Evolutionary conservation across 2,888 invertebrate species (phyloP).

Genomic region (Mimas tiliae): DNA sequence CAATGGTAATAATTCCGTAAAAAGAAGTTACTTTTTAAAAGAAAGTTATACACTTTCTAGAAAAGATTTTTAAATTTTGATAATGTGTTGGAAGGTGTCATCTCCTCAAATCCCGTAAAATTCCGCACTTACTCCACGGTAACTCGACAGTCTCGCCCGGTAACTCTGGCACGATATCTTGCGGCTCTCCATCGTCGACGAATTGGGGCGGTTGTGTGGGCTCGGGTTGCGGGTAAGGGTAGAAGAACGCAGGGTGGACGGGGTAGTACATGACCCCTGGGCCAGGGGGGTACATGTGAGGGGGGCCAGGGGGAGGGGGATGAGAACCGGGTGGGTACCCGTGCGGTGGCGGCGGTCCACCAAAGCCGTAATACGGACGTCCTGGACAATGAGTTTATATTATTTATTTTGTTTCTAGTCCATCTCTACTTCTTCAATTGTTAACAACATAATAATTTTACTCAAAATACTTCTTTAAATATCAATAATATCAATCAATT

Average conservation of each 20-base stretch:
- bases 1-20: neutral
- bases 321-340: conserved; percentile 41
- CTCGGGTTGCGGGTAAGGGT: conserved; percentile 62
- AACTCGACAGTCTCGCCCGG: conserved; percentile 80
- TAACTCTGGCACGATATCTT: conserved; percentile 66
- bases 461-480: neutral
- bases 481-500: neutral
- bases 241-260: conserved; percentile 75
- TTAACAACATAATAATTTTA: neutral
- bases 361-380: conserved; percentile 73
- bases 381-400: conserved; percentile 59
- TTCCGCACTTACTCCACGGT: conserved; percentile 77
- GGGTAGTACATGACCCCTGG: conserved; percentile 70
- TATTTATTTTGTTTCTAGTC: conserved; percentile 28
- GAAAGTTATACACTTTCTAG: neutral
- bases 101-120: conserved; percentile 44
- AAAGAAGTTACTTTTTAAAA: neutral
- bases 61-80: neutral
- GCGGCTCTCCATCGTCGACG: conserved; percentile 57
- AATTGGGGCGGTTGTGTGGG: conserved; percentile 52
- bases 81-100: conserved; percentile 54
- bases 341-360: conserved; percentile 55
- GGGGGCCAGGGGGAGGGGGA: conserved; percentile 45
- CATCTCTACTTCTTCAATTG: neutral
- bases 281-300: conserved; percentile 56